phyloP scores from a whole-genome alignment of 1,140 invertebrate genomes.

The Drosophila arawakana region DNA sequence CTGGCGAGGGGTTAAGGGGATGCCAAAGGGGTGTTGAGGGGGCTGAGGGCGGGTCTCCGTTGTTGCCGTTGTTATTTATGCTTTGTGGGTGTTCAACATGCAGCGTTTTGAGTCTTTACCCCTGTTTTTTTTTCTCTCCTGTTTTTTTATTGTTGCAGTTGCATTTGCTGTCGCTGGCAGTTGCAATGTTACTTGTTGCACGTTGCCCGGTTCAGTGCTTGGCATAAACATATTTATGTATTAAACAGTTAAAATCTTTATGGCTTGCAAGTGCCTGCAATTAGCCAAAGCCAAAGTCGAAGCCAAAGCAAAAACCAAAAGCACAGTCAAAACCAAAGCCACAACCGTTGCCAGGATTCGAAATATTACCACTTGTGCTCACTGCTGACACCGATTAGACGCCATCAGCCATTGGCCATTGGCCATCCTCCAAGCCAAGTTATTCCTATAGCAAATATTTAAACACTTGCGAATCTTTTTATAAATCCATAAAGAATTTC shows the following conservation, averaged over 20 bases:
- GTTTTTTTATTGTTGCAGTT: slow-evolving; percentile 38
- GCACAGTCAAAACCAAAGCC: not conserved
- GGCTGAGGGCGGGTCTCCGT: slow-evolving; percentile 39
- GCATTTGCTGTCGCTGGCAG: slow-evolving; percentile 1
- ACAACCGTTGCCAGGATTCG: not conserved
- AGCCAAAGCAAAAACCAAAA: slow-evolving; percentile 1
- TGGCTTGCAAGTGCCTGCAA: slow-evolving; percentile 62
- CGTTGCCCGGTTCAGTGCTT: slow-evolving; percentile 24
- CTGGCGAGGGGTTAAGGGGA: not conserved
- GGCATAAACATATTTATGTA: slow-evolving; percentile 68
- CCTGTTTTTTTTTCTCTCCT: slow-evolving; percentile 46
- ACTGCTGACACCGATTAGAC: slow-evolving; percentile 25
- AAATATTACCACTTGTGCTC: slow-evolving; percentile 6
- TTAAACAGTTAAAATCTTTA: slow-evolving; percentile 47
- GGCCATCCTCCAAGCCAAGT: not conserved
- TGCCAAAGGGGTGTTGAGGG: not conserved
- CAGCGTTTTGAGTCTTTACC: slow-evolving; percentile 79
- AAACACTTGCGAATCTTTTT: not conserved
- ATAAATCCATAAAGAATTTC: slow-evolving; percentile 43
- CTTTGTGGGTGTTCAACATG: slow-evolving; percentile 81
- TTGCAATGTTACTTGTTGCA: not conserved
- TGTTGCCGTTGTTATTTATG: slow-evolving; percentile 77
- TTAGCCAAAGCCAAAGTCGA: slow-evolving; percentile 45
- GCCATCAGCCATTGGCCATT: slow-evolving; percentile 11
- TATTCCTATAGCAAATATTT: slow-evolving; percentile 1